Conservation (phyloP, 2,113 vertebrate genomes). For the Solenodon paradoxus region DNA sequence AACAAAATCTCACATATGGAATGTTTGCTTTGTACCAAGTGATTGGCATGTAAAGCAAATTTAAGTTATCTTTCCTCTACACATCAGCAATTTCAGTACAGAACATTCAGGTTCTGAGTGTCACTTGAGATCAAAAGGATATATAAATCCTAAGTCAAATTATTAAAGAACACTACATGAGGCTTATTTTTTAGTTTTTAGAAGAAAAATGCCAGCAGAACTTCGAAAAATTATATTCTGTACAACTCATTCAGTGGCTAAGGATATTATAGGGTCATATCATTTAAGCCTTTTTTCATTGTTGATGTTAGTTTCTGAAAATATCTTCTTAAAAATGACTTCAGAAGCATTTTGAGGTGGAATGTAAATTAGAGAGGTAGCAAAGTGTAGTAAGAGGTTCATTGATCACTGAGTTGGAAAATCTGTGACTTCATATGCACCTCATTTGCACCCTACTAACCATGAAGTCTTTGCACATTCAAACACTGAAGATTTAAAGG, state of each 20-base stretch:
- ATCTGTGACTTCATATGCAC: not conserved
- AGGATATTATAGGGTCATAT: not conserved
- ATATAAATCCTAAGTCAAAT: constrained; percentile 2
- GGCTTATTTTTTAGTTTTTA: not conserved
- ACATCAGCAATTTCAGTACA: constrained; percentile 74
- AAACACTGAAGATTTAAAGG: not conserved
- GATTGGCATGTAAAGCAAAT: constrained; percentile 72
- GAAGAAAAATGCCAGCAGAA: not conserved
- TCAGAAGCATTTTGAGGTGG: not conserved
- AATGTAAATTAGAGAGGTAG: constrained; percentile 11
- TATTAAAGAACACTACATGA: not conserved
- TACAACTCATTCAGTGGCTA: not conserved
- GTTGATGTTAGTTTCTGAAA: not conserved
- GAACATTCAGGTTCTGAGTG: constrained; percentile 52
- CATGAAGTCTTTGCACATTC: not conserved
- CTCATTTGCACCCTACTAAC: not conserved
- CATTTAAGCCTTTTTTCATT: not conserved
- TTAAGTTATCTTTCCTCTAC: constrained; percentile 71
- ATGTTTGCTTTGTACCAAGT: constrained; percentile 60
- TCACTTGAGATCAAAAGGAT: constrained; percentile 70
- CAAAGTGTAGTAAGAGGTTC: not conserved
- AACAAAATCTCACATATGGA: constrained; percentile 18
- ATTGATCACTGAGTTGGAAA: not conserved
- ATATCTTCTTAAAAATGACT: constrained; percentile 31
- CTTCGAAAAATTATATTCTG: not conserved